Conservation (phyloP, 1,140 invertebrate species). For the Phenacoccus solenopsis region DNA sequence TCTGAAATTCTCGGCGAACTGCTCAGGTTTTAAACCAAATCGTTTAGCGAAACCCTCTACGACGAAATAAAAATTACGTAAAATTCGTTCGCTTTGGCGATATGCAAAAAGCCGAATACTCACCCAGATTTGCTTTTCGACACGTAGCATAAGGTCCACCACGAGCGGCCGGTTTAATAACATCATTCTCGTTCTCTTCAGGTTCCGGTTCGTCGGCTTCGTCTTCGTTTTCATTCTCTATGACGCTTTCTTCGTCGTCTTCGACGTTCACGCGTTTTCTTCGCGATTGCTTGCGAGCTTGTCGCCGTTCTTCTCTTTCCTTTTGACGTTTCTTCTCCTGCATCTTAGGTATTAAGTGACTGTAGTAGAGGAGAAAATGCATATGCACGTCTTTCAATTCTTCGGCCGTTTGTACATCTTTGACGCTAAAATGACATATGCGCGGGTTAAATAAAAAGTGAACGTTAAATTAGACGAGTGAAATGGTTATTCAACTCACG, state of each 20-base stretch:
- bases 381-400: conserved; percentile 85
- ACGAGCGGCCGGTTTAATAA: conserved; percentile 70
- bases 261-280: conserved; percentile 33
- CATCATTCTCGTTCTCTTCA: conserved; percentile 41
- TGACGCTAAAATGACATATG: conserved; percentile 40
- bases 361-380: conserved; percentile 88
- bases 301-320: conserved; percentile 37
- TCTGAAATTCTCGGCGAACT: conserved; percentile 92
- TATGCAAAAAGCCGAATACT: conserved; percentile 24
- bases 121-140: conserved; percentile 65
- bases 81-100: not conserved
- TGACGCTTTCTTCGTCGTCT: conserved; percentile 26
- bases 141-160: conserved; percentile 81
- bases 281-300: conserved; percentile 44
- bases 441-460: conserved; percentile 22
- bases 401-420: conserved; percentile 71
- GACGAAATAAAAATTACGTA: conserved; percentile 20
- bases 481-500: conserved; percentile 30
- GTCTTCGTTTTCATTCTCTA: conserved; percentile 39
- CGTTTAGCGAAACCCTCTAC: conserved; percentile 65
- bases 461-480: conserved; percentile 8
- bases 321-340: conserved; percentile 37
- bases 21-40: conserved; percentile 89
- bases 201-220: conserved; percentile 37
- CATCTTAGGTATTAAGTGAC: conserved; percentile 44